Percentiles rank a stretch among this genome's conserved stretches.
Evolutionary conservation across 2,888 invertebrate species (phyloP).

Genomic region (Tenthredo scrophulariae): DNA sequence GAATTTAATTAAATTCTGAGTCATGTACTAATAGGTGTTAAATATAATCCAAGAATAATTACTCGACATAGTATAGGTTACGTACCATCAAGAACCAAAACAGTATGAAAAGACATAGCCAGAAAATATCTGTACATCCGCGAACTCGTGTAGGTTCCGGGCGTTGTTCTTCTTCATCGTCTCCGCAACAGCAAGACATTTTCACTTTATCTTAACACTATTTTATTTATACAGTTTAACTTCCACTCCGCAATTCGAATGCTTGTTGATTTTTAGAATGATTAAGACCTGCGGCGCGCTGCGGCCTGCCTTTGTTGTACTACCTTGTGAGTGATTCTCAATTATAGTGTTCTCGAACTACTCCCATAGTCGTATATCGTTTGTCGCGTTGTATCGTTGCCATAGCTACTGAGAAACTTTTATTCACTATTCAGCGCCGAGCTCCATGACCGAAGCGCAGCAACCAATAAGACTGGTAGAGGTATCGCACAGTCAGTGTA

Average conservation of each 20-base stretch:
- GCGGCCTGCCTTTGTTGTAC: conserved; percentile 38
- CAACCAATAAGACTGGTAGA: too few relatives aligned
- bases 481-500: too few relatives aligned
- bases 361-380: conserved; percentile 19
- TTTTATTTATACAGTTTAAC: background rate
- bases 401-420: background rate
- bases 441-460: background rate
- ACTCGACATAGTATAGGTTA: conserved; percentile 57
- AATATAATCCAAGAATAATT: conserved; percentile 59
- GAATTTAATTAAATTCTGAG: conserved; percentile 47
- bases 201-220: conserved; percentile 51
- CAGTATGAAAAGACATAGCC: conserved; percentile 88
- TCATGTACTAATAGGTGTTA: conserved; percentile 24
- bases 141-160: conserved; percentile 81
- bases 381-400: conserved; percentile 46
- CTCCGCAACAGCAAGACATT: conserved; percentile 73
- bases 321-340: background rate
- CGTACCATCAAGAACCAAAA: conserved; percentile 93
- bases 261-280: conserved; percentile 18
- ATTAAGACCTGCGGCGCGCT: background rate
- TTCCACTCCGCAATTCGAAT: background rate
- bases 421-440: too few relatives aligned
- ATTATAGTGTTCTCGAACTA: conserved; percentile 29
- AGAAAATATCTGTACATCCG: conserved; percentile 91
- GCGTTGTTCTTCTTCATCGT: conserved; percentile 73